Conservation (phyloP, 2,888 invertebrate species). For the Eucriotettix oculatus region DNA sequence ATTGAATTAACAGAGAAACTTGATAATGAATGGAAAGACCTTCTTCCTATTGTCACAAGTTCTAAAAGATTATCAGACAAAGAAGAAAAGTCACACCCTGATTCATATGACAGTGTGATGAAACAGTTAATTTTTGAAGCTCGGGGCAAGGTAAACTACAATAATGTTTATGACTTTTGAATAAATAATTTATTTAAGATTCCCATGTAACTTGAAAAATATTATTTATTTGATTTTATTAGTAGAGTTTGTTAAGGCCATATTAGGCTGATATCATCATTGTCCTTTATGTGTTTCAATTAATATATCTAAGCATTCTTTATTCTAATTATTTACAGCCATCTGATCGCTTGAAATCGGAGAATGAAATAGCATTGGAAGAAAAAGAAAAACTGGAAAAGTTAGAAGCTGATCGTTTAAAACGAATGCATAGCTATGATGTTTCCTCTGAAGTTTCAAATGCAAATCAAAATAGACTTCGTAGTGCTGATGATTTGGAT, state of each 20-base stretch:
- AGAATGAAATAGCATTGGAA: slow-evolving; percentile 64
- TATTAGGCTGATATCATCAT: too few relatives aligned
- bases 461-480: slow-evolving; percentile 32
- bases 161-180: too few relatives aligned
- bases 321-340: slow-evolving; percentile 30
- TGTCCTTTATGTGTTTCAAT: not conserved
- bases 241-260: too few relatives aligned
- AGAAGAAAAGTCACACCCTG: slow-evolving; percentile 25
- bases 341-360: slow-evolving; percentile 64
- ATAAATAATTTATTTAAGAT: too few relatives aligned
- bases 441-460: not conserved
- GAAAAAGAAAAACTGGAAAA: slow-evolving; percentile 60
- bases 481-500: slow-evolving; percentile 74
- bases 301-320: not conserved
- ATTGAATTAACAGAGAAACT: slow-evolving; percentile 64
- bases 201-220: too few relatives aligned
- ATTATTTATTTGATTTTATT: too few relatives aligned
- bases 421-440: slow-evolving; percentile 43
- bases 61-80: slow-evolving; percentile 27
- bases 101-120: slow-evolving; percentile 70
- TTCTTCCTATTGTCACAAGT: slow-evolving; percentile 52
- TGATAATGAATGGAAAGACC: slow-evolving; percentile 64
- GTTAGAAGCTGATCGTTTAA: slow-evolving; percentile 58
- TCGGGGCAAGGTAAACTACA: slow-evolving; percentile 36
- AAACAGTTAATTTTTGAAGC: slow-evolving; percentile 69